Conservation (phyloP, 2,113 vertebrate species). For the Rallus limicola region DNA sequence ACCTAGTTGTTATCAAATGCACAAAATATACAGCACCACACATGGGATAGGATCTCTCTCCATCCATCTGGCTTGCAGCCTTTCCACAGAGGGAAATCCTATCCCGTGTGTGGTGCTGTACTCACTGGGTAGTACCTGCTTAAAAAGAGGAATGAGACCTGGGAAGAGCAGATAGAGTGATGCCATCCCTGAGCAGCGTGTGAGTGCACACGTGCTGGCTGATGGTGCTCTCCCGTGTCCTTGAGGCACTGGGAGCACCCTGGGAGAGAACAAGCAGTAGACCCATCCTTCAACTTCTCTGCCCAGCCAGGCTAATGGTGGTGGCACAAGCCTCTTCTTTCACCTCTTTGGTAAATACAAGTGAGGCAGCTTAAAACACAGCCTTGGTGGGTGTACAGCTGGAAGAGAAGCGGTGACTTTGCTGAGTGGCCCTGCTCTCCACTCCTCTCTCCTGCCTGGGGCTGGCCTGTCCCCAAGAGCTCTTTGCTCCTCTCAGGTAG, state of each 20-base stretch:
- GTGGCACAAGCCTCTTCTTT: not conserved
- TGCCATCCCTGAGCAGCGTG: not conserved
- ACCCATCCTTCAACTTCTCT: not conserved
- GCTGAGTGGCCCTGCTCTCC: rapidly evolving
- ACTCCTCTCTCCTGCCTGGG: not conserved
- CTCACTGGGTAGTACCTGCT: not conserved
- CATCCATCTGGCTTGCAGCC: too few species aligned
- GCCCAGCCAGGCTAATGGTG: not conserved
- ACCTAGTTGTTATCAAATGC: not conserved
- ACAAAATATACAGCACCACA: rapidly evolving
- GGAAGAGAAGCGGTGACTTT: not conserved
- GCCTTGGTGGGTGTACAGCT: not conserved
- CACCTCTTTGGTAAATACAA: not conserved
- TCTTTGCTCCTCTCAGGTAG: not conserved
- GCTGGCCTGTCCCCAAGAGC: rapidly evolving
- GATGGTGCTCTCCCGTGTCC: rapidly evolving
- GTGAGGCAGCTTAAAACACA: not conserved
- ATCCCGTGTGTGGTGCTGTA: too few species aligned
- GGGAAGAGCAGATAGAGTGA: not conserved
- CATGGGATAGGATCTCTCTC: not conserved
- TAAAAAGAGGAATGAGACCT: rapidly evolving
- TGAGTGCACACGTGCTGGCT: rapidly evolving
- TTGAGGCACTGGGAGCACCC: not conserved
- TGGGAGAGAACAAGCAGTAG: not conserved
- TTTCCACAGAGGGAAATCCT: too few species aligned